Percentiles rank a stretch among this genome's conserved stretches.
Evolutionary conservation across 2,113 vertebrate genomes (phyloP).

Genomic region (Axis porcinus): DNA sequence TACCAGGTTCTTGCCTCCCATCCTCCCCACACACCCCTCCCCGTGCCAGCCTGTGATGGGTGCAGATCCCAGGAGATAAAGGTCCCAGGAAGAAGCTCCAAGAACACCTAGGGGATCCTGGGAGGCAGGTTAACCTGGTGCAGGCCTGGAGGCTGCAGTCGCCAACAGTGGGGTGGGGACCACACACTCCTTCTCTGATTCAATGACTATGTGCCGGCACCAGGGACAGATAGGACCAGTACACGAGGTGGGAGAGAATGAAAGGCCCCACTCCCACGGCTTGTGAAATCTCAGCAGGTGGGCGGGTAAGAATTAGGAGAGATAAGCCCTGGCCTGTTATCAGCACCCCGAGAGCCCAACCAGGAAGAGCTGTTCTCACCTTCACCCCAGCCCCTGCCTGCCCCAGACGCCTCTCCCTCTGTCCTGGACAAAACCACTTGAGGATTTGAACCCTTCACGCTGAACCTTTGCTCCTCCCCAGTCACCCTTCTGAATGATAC

Average conservation of each 20-base stretch:
- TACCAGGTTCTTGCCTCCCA: accelerated
- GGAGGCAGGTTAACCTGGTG: neutral
- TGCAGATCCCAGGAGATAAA: neutral
- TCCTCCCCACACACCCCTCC: neutral
- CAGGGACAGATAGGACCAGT: accelerated
- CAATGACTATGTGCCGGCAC: neutral
- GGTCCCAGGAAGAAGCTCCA: accelerated
- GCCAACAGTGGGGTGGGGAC: too few relatives aligned
- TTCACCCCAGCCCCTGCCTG: accelerated
- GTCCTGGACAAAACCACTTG: neutral
- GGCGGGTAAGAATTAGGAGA: neutral
- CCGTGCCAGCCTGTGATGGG: neutral
- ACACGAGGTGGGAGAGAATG: neutral
- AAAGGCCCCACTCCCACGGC: neutral
- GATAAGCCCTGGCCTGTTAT: neutral
- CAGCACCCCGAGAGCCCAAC: accelerated
- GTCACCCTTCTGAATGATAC: neutral
- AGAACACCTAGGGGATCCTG: accelerated
- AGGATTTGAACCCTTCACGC: accelerated
- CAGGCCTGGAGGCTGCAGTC: neutral
- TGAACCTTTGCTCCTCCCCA: too few relatives aligned
- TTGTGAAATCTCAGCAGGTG: neutral
- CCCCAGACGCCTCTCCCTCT: accelerated
- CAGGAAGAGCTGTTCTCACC: accelerated
- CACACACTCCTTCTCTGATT: neutral